Evolutionary conservation across 2,888 invertebrate genomes (phyloP).

Genomic region (Drosophila mulleri): DNA sequence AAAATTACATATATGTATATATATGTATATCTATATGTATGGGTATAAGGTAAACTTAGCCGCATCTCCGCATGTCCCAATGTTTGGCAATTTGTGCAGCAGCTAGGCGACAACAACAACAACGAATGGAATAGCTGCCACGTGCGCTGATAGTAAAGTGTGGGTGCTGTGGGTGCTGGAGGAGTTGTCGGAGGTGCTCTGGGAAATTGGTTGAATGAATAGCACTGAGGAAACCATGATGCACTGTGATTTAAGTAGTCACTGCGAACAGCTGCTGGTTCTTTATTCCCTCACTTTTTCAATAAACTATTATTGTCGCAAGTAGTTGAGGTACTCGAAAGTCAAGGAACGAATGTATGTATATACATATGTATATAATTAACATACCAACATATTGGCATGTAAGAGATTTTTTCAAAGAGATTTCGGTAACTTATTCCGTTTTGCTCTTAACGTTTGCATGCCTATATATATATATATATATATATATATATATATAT

Average conservation of each 20-base stretch:
- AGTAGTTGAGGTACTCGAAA: too few species aligned
- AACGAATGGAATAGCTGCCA: conserved; percentile 51
- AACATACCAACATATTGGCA: too few species aligned
- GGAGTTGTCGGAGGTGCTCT: not conserved
- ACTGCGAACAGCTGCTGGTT: not conserved
- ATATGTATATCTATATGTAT: conserved; percentile 7
- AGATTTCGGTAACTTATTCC: too few species aligned
- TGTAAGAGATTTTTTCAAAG: too few species aligned
- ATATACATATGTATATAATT: too few species aligned
- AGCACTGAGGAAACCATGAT: conserved; percentile 29
- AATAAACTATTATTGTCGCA: not conserved
- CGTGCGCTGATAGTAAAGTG: conserved; percentile 51
- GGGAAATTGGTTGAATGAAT: conserved; percentile 4
- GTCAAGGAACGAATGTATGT: too few species aligned
- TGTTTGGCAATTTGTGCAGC: conserved; percentile 80
- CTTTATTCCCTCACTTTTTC: not conserved
- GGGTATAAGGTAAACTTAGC: conserved; percentile 59
- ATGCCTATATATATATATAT: too few species aligned
- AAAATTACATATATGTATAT: conserved; percentile 10
- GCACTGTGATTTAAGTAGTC: conserved; percentile 38
- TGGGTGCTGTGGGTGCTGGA: not conserved
- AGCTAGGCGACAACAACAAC: conserved; percentile 55
- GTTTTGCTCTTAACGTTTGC: too few species aligned
- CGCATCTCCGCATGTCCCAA: conserved; percentile 63
- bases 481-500: too few species aligned